Percentiles rank a stretch among this genome's conserved stretches.
phyloP scores from a whole-genome alignment of 2,888 invertebrate species.

The Linyphia triangularis region DNA sequence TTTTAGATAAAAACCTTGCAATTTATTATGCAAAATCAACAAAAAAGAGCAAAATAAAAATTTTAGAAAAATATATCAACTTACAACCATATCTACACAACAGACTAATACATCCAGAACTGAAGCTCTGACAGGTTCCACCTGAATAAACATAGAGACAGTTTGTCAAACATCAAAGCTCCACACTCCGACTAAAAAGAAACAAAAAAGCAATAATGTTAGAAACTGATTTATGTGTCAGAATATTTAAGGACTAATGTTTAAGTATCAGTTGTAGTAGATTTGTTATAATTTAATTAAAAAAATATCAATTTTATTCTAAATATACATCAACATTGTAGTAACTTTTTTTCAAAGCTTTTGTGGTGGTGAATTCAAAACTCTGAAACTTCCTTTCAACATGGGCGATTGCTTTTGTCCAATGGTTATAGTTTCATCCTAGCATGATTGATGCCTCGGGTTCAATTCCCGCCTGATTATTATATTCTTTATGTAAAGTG shows the following conservation, averaged over 20 bases:
- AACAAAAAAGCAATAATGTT: not conserved
- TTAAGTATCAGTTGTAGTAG: not conserved
- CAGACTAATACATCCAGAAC: constrained; percentile 76
- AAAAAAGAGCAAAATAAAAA: not conserved
- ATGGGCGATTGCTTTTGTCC: too few relatives aligned
- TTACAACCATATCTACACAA: constrained; percentile 76
- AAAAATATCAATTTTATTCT: not conserved
- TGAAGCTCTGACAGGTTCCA: constrained; percentile 75
- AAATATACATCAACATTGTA: not conserved
- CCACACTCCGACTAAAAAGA: constrained; percentile 58
- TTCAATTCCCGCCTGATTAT: too few relatives aligned
- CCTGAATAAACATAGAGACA: constrained; percentile 75
- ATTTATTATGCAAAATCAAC: too few relatives aligned
- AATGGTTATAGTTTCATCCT: too few relatives aligned
- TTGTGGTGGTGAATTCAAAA: not conserved
- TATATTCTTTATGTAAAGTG: too few relatives aligned
- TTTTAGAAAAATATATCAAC: constrained; percentile 4
- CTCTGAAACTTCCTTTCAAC: not conserved
- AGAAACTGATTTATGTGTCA: not conserved
- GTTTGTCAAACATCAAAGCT: constrained; percentile 68
- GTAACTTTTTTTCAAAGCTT: not conserved
- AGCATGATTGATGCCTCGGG: too few relatives aligned
- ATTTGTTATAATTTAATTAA: too few relatives aligned
- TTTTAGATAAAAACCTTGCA: too few relatives aligned
- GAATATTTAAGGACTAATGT: too few relatives aligned